These are phyloP conservation scores for Palloptera scutellata DNA, from an alignment of 2,888 invertebrate species.

Conservation along the genomic window DNA sequence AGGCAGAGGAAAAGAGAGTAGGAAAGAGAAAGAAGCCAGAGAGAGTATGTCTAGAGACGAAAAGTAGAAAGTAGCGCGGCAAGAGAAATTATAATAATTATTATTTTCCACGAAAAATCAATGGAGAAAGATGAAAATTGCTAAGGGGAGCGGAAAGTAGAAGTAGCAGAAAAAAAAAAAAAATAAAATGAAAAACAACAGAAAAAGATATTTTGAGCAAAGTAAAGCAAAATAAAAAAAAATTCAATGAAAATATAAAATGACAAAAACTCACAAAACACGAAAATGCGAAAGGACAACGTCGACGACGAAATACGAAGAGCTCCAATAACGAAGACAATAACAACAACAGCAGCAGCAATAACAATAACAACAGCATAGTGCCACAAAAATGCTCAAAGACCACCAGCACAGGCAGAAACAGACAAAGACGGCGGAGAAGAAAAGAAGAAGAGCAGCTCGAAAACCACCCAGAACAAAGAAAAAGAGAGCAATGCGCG, in stretches of 20 bases:
- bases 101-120: slow-evolving; percentile 46
- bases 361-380: slow-evolving; percentile 6
- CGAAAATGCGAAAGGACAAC: slow-evolving; percentile 15
- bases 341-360: slow-evolving; percentile 6
- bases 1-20: slow-evolving; percentile 11
- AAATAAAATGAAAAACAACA: slow-evolving; percentile 4
- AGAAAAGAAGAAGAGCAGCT: neutral
- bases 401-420: neutral
- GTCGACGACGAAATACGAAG: slow-evolving; percentile 11
- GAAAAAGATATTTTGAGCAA: neutral
- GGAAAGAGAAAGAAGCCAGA: neutral
- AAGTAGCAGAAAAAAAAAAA: slow-evolving; percentile 17
- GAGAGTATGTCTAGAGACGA: neutral
- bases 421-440: neutral
- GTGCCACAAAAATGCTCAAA: slow-evolving; percentile 9
- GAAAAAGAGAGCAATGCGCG: neutral
- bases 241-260: slow-evolving; percentile 14
- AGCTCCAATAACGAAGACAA: neutral
- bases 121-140: slow-evolving; percentile 43
- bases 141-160: slow-evolving; percentile 38
- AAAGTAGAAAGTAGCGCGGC: neutral
- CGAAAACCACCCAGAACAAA: neutral
- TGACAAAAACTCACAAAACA: slow-evolving; percentile 1
- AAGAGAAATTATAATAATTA: slow-evolving; percentile 41
- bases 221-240: slow-evolving; percentile 19